Evolutionary conservation across 23 tunicate genomes (phyloP).

Genomic region (Trididemnum nubilum): DNA sequence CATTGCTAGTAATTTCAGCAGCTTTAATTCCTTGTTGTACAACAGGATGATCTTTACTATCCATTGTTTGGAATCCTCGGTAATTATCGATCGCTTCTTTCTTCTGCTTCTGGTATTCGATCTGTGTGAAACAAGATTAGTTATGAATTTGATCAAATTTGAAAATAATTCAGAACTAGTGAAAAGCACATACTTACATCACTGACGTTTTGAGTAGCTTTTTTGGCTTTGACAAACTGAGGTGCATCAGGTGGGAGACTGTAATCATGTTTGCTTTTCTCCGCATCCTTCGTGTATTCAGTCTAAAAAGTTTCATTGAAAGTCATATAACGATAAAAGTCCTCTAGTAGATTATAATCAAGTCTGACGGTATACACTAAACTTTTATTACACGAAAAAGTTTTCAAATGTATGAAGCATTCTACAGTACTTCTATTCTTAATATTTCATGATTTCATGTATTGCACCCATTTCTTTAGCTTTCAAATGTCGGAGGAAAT

Average conservation of each 20-base stretch:
- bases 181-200: constrained; percentile 32
- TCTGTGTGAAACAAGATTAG: constrained; percentile 19
- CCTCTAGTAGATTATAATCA: too few species aligned
- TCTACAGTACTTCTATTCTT: too few species aligned
- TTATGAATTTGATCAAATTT: too few species aligned
- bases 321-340: too few species aligned
- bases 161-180: too few species aligned
- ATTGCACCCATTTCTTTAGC: too few species aligned
- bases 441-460: too few species aligned
- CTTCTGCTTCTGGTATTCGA: constrained; percentile 72
- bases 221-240: constrained; percentile 57
- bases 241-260: constrained; percentile 45
- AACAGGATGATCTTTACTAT: constrained; percentile 85
- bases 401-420: too few species aligned
- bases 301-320: constrained; percentile 44
- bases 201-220: constrained; percentile 37
- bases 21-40: constrained; percentile 77
- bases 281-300: constrained; percentile 67
- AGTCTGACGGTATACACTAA: too few species aligned
- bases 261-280: constrained; percentile 31
- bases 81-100: constrained; percentile 67
- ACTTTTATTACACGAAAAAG: too few species aligned
- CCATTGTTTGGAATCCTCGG: constrained; percentile 94
- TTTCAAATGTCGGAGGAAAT: too few species aligned
- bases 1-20: constrained; percentile 54